Evolutionary conservation across 1,140 invertebrate species (phyloP).

Genomic region (Drosophila navojoa): DNA sequence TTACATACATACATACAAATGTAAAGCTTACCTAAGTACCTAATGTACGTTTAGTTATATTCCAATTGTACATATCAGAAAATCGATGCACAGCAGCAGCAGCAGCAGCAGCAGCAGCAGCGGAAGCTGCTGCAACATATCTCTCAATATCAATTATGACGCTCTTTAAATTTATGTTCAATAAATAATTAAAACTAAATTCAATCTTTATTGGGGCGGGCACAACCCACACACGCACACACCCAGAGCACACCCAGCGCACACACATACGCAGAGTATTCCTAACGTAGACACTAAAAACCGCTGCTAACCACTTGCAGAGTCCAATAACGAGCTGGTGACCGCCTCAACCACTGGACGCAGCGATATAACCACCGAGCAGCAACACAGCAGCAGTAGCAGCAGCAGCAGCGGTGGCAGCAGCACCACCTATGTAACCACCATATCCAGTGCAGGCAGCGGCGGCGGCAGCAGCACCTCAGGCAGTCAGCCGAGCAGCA

Average conservation of each 20-base stretch:
- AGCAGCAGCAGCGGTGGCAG: constrained; percentile 47
- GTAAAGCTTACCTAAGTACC: constrained; percentile 15
- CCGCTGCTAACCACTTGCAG: constrained; percentile 63
- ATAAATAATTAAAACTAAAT: constrained; percentile 69
- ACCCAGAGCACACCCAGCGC: background rate
- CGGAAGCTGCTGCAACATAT: constrained; percentile 36
- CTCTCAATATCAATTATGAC: constrained; percentile 62
- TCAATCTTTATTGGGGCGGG: constrained; percentile 10
- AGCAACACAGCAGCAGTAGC: constrained; percentile 47
- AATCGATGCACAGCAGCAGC: constrained; percentile 24
- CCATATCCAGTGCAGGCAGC: constrained; percentile 53
- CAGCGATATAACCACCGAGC: constrained; percentile 71
- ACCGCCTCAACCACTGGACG: constrained; percentile 74
- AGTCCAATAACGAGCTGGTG: constrained; percentile 72
- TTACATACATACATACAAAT: constrained; percentile 14
- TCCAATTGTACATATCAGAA: constrained; percentile 66
- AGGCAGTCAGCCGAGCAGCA: constrained; percentile 49
- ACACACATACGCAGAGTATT: constrained; percentile 20
- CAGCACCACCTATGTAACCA: constrained; percentile 64
- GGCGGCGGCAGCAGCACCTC: constrained; percentile 36
- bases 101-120: background rate
- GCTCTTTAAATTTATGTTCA: constrained; percentile 57
- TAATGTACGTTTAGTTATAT: constrained; percentile 38
- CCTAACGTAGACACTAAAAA: constrained; percentile 53
- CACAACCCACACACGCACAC: constrained; percentile 15